These are phyloP conservation scores for Clarias batrachus DNA, from an alignment of 2,113 vertebrate genomes.

Conservation along the genomic window DNA sequence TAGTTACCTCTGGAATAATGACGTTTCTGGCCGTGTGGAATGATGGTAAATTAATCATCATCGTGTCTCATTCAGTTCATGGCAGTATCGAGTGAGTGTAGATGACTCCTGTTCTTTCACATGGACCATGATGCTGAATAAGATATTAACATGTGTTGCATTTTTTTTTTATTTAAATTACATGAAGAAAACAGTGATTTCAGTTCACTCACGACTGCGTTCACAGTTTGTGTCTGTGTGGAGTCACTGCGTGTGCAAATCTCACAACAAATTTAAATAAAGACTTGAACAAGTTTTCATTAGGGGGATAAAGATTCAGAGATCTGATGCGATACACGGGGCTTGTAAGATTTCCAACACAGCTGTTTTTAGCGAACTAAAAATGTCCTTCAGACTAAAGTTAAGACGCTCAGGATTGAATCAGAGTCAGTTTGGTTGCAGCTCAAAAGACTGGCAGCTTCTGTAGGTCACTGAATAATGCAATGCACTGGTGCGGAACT, in stretches of 20 bases:
- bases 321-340: not conserved
- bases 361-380: not conserved
- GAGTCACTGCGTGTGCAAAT: not conserved
- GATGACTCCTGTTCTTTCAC: constrained; percentile 19
- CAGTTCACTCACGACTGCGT: not conserved
- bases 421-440: not conserved
- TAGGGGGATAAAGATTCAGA: not conserved
- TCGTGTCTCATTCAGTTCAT: constrained; percentile 33
- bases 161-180: not conserved
- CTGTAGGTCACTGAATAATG: not conserved
- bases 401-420: no score
- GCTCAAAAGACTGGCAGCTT: not conserved
- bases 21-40: constrained; percentile 23
- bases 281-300: not conserved
- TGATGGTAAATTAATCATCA: constrained; percentile 50
- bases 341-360: not conserved
- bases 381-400: not conserved
- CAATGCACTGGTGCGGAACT: no score
- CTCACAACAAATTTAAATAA: not conserved
- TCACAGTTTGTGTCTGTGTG: not conserved
- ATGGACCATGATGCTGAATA: not conserved
- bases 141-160: not conserved
- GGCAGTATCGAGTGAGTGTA: not conserved
- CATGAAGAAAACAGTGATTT: not conserved
- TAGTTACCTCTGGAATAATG: constrained; percentile 36